These are phyloP conservation scores for Erynnis tages DNA, from an alignment of 2,888 invertebrate genomes.

Conservation along the genomic window DNA sequence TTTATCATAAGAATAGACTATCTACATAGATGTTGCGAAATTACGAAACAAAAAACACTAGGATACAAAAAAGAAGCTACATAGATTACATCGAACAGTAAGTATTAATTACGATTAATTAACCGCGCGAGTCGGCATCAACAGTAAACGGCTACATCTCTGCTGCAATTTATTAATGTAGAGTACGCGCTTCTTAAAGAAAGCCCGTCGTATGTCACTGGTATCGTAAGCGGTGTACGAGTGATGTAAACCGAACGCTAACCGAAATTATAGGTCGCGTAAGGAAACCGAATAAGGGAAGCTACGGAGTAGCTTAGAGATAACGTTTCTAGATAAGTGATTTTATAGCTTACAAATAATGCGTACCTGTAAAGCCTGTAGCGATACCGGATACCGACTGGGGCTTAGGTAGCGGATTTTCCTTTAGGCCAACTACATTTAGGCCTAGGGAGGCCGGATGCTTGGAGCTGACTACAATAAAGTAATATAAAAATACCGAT, in stretches of 20 bases:
- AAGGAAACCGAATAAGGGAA: slow-evolving; percentile 51
- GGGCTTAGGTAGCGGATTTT: too few species aligned
- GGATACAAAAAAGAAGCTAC: slow-evolving; percentile 35
- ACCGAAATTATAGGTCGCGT: slow-evolving; percentile 72
- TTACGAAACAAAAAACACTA: slow-evolving; percentile 35
- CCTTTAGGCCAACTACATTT: too few species aligned
- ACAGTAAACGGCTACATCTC: slow-evolving; percentile 74
- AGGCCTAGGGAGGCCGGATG: too few species aligned
- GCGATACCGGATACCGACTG: too few species aligned
- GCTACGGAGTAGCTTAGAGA: slow-evolving; percentile 42
- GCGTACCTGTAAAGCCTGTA: too few species aligned
- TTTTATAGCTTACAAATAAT: too few species aligned
- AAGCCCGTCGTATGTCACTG: slow-evolving; percentile 59
- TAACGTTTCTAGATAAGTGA: background rate
- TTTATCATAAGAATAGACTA: slow-evolving; percentile 42
- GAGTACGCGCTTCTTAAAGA: slow-evolving; percentile 51
- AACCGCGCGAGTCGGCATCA: slow-evolving; percentile 73
- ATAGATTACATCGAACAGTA: slow-evolving; percentile 29
- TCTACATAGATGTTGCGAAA: slow-evolving; percentile 43
- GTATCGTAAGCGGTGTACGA: slow-evolving; percentile 61
- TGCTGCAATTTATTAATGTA: slow-evolving; percentile 44
- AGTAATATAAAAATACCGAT: too few species aligned
- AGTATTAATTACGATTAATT: slow-evolving; percentile 32
- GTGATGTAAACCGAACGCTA: slow-evolving; percentile 65
- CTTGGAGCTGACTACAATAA: too few species aligned